Percentiles rank a stretch among this genome's conserved stretches.
Evolutionary conservation across 2,797 vertebrate species (phyloP).

Genomic region (Hemitrygon akajei): DNA sequence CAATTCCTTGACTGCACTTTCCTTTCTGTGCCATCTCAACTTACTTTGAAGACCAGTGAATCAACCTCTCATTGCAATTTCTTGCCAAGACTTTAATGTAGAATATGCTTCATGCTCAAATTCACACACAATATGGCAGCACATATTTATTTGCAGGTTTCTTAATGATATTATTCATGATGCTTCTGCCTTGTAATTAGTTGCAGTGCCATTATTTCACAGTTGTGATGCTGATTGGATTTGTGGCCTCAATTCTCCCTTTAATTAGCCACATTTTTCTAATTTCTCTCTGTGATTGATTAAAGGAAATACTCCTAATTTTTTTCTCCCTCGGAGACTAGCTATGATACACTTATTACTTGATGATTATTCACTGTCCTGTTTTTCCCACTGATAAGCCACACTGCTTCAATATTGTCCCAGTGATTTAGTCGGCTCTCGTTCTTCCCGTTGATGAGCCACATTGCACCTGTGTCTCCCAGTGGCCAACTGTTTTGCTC

Average conservation of each 20-base stretch:
- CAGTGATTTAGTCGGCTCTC: too few species aligned
- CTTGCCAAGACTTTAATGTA: not conserved
- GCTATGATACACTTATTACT: not conserved
- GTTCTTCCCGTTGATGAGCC: not conserved
- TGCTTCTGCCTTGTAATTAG: not conserved
- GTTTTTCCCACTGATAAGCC: not conserved
- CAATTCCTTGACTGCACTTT: not conserved
- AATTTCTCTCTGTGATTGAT: slow-evolving; percentile 19
- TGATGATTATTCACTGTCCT: not conserved
- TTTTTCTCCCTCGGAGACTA: not conserved
- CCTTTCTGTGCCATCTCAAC: too few species aligned
- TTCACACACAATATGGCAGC: not conserved
- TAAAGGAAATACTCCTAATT: not conserved
- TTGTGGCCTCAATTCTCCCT: slow-evolving; percentile 18
- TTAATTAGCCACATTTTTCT: slow-evolving; percentile 10
- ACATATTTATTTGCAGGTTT: not conserved
- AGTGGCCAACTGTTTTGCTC: not conserved
- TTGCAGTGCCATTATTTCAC: not conserved
- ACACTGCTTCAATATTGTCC: not conserved
- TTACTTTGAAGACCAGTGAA: not conserved
- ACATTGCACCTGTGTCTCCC: not conserved
- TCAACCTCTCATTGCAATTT: not conserved
- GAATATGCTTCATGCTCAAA: not conserved
- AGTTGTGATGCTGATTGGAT: not conserved
- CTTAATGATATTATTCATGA: not conserved